Base-by-base conservation (phyloP, 2,113 vertebrate species). In the Pionites leucogaster region DNA sequence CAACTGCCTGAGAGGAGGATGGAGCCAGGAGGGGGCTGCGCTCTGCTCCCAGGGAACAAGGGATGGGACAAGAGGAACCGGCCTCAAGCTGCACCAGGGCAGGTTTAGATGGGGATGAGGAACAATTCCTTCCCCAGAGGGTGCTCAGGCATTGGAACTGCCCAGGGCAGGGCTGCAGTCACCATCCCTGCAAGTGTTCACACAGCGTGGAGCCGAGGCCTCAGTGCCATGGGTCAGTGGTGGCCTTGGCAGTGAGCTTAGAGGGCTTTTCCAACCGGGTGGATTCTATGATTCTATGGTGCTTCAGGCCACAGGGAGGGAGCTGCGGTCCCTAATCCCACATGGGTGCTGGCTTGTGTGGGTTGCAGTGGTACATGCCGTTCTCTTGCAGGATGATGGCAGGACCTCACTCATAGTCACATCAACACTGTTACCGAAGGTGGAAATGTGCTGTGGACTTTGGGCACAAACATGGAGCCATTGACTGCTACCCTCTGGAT, bases 331-430 rank as follows among this genome's bases (percentile, higher is more conserved):
- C 28, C 17, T 14, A 23, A 3, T 70, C 29, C n/a, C n/a, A 12
- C 1, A 1, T 0, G 1, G 27, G 41, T 47, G 49, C 67, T 74
- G 35, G 29, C 20, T 59, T n/a, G 23, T 3, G 1, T 46, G 49
- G 9, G 29, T 57, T 3, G 10, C 31, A 13, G 25, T 17, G 25
- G 37, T 22, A 19, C 7, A 12, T 1, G 44, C 16, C 0, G 0
- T 27, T 17, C 25, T 74, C 31, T 44, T 31, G 37, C 62, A 52
- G 44, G 33, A 29, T 9, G 9, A 33, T 18, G 52, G 23, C 18
- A 46, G 52, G 52, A 37, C 44, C 50, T 82, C 1, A 6, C 23
- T 75, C 35, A 3, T 5, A 42, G 49, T 35, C 49, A 33, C 18
- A 14, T 50, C 33, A 20, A 39, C 8, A 2, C 49, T 17, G n/a